These are phyloP conservation scores for Drosophila monieri DNA, from an alignment of 2,888 invertebrate species.

Conservation along the genomic window DNA sequence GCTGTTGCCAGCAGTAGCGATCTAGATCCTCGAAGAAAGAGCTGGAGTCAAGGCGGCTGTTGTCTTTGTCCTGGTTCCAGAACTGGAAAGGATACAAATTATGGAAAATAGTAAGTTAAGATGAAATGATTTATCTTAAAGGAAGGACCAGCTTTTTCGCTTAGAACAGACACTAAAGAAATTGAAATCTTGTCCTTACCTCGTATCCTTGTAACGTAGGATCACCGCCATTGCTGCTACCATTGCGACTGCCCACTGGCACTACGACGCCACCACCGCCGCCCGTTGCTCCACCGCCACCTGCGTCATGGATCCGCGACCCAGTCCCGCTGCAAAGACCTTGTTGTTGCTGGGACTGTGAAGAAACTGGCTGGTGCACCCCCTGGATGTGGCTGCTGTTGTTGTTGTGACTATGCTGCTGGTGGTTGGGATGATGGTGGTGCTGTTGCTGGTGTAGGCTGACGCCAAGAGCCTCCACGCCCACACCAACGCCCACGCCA, in stretches of 20 bases:
- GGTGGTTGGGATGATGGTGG: constrained; percentile 67
- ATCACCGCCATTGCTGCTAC: constrained; percentile 74
- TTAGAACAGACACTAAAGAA: not conserved
- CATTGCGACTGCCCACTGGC: constrained; percentile 64
- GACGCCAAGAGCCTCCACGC: constrained; percentile 79
- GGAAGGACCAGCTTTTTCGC: not conserved
- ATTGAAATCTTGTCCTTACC: constrained; percentile 65
- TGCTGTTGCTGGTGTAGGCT: constrained; percentile 75
- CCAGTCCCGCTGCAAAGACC: constrained; percentile 55
- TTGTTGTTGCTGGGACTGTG: constrained; percentile 65
- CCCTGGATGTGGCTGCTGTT: constrained; percentile 55
- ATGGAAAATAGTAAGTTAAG: not conserved
- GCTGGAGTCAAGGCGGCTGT: constrained; percentile 89
- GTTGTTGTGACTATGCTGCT: constrained; percentile 48
- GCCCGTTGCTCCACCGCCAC: constrained; percentile 51
- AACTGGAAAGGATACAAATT: constrained; percentile 67
- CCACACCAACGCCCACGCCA: constrained; percentile 83
- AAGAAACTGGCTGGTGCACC: constrained; percentile 58
- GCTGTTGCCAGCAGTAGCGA: constrained; percentile 92
- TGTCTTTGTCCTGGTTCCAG: constrained; percentile 85
- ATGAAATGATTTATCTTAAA: not conserved
- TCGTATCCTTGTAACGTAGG: constrained; percentile 84
- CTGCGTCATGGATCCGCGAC: constrained; percentile 71
- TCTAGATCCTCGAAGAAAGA: constrained; percentile 92
- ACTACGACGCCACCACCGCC: constrained; percentile 42